Evolutionary conservation across 2,113 vertebrate genomes (phyloP).

Genomic region (Trichechus manatus): DNA sequence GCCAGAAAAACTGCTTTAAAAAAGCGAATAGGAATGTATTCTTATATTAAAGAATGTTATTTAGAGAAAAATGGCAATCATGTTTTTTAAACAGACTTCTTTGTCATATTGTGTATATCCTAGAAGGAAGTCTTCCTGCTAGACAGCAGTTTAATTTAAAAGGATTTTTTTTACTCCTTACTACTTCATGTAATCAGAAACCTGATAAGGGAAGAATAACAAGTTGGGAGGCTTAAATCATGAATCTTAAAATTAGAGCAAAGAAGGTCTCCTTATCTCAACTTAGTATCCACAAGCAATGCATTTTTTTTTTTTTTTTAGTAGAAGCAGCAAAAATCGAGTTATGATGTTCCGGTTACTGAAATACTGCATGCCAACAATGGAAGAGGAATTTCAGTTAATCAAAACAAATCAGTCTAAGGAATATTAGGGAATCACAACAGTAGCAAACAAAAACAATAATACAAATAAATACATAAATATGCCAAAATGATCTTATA

Average conservation of each 20-base stretch:
- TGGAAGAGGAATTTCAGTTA: constrained; percentile 2
- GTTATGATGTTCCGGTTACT: not conserved
- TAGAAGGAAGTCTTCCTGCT: not conserved
- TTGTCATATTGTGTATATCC: not conserved
- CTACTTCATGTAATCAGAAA: not conserved
- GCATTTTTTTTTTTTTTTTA: not conserved
- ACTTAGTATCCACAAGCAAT: not conserved
- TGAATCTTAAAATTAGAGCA: not conserved
- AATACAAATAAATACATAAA: not conserved
- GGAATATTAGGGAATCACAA: not conserved
- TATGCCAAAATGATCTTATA: not conserved
- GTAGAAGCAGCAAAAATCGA: not conserved
- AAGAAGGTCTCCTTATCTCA: not conserved
- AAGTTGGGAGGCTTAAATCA: not conserved
- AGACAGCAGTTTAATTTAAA: not conserved
- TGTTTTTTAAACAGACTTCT: constrained; percentile 31
- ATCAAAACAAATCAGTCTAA: not conserved
- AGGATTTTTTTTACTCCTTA: not conserved
- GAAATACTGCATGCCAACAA: not conserved
- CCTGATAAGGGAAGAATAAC: not conserved
- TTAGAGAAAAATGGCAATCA: not conserved
- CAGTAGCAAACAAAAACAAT: not conserved
- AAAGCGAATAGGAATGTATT: not conserved
- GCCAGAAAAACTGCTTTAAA: not conserved
- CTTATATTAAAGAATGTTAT: constrained; percentile 8